Conservation (phyloP, 2,888 invertebrate genomes). For the Caenorhabditis uteleia region DNA sequence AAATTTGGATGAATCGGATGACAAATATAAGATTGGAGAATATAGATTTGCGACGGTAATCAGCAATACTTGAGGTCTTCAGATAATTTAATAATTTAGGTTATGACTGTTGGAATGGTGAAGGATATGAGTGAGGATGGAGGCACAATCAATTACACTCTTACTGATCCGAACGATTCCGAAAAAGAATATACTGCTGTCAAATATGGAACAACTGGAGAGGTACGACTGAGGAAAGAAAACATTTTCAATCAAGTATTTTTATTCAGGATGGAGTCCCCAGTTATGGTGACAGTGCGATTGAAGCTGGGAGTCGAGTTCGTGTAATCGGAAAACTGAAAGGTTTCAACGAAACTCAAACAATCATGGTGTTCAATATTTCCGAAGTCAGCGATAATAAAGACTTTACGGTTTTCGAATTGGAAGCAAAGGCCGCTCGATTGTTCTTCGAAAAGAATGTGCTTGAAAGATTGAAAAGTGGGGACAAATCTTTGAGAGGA, state of each 20-base stretch:
- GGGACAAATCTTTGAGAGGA: too few relatives aligned
- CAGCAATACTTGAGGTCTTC: not conserved
- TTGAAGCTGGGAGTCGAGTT: not conserved
- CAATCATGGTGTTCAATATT: not conserved
- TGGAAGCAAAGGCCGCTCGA: not conserved
- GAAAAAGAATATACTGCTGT: conserved; percentile 10
- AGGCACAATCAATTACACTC: conserved; percentile 7
- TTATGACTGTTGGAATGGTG: conserved; percentile 22
- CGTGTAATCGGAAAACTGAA: conserved; percentile 1
- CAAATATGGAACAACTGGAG: conserved; percentile 18
- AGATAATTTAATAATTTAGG: not conserved
- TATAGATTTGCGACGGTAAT: conserved; percentile 30
- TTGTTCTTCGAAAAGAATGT: conserved; percentile 2
- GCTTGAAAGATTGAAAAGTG: not conserved
- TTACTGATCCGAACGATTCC: conserved; percentile 17
- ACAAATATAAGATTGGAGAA: conserved; percentile 22
- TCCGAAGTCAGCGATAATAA: not conserved
- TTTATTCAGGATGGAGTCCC: not conserved
- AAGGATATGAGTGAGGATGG: conserved; percentile 20
- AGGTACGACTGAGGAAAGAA: too few relatives aligned
- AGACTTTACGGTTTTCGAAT: not conserved
- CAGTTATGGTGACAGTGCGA: not conserved
- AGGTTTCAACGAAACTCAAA: not conserved
- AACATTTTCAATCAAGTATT: not conserved
- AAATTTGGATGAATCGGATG: conserved; percentile 8